Evolutionary conservation across 2,888 invertebrate species (phyloP).

Genomic region (Tenthredo livida): DNA sequence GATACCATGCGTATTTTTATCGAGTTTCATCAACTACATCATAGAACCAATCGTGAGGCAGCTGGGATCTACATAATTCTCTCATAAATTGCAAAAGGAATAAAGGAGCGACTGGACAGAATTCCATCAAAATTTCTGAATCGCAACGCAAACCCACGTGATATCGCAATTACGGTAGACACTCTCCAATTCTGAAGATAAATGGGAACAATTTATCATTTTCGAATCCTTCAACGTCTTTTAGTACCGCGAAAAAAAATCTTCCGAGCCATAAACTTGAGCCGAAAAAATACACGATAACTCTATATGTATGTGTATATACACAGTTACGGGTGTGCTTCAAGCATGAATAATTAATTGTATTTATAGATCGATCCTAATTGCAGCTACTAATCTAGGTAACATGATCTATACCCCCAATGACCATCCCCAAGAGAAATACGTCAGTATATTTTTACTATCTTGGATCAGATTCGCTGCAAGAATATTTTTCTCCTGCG

Average conservation of each 20-base stretch:
- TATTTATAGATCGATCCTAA: neutral
- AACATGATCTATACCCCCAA: neutral
- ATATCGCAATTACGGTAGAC: conserved; percentile 31
- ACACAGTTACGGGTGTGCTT: neutral
- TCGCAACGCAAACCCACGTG: conserved; percentile 12
- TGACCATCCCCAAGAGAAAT: neutral
- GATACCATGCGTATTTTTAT: neutral
- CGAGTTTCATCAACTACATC: neutral
- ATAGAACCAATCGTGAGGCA: neutral
- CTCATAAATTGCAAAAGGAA: conserved; percentile 1
- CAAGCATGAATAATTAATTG: neutral
- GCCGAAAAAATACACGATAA: neutral
- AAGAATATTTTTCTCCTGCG: neutral
- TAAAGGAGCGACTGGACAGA: neutral
- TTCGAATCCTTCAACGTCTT: conserved; percentile 21
- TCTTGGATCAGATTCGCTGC: neutral
- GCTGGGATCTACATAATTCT: neutral
- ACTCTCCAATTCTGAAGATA: conserved; percentile 30
- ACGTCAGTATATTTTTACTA: neutral
- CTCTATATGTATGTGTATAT: too few species aligned
- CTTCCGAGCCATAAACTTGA: neutral
- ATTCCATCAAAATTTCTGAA: conserved; percentile 26
- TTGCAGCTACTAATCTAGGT: neutral
- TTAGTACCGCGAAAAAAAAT: conserved; percentile 1
- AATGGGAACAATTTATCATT: conserved; percentile 18